Evolutionary conservation across 2,888 invertebrate genomes (phyloP).

Genomic region (Clitarchus hookeri): DNA sequence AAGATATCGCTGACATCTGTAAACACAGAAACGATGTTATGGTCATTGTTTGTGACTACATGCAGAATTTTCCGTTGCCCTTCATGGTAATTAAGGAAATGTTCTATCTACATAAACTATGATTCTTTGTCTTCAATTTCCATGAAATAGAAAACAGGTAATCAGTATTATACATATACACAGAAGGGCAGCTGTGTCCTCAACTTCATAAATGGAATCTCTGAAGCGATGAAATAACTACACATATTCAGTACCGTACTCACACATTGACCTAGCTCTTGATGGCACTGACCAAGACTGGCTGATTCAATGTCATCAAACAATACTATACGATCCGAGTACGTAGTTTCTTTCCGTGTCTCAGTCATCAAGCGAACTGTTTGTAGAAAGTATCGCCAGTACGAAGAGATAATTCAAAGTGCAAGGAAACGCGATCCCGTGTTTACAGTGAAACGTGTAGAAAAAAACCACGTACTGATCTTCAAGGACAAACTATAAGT

Average conservation of each 20-base stretch:
- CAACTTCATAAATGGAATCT: neutral
- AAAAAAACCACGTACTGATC: slow-evolving; percentile 34
- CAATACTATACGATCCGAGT: neutral
- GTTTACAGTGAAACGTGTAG: neutral
- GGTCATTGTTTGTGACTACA: neutral
- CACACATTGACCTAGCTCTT: slow-evolving; percentile 1
- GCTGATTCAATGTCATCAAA: neutral
- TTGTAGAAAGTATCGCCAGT: slow-evolving; percentile 35
- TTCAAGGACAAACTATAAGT: slow-evolving; percentile 28
- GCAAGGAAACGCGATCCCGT: neutral
- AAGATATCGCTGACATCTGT: neutral
- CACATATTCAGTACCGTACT: neutral
- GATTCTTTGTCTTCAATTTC: slow-evolving; percentile 10
- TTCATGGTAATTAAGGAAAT: neutral
- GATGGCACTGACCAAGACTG: neutral
- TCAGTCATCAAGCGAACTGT: slow-evolving; percentile 32
- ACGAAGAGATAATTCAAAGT: slow-evolving; percentile 33
- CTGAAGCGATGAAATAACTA: neutral
- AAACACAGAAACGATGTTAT: neutral
- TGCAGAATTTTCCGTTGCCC: slow-evolving; percentile 5
- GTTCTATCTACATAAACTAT: neutral
- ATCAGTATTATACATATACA: neutral
- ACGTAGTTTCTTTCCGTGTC: slow-evolving; percentile 34
- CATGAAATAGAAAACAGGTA: neutral
- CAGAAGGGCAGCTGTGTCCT: slow-evolving; percentile 19